phyloP scores from a whole-genome alignment of 1,140 invertebrate genomes.

The Brevipalpus yothersi region DNA sequence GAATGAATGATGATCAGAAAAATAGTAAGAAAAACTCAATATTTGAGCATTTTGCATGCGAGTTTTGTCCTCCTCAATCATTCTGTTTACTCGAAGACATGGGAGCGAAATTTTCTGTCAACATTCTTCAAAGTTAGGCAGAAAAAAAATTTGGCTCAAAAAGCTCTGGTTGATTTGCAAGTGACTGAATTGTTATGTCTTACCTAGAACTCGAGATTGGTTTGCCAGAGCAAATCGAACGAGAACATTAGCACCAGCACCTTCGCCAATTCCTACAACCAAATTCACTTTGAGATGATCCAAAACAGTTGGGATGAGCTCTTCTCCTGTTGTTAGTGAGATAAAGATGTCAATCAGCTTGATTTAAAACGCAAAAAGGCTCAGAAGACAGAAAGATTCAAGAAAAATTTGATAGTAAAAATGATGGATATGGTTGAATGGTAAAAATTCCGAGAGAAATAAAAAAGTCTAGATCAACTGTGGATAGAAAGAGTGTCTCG shows the following conservation, averaged over 20 bases:
- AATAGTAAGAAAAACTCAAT: no score
- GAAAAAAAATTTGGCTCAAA: no score
- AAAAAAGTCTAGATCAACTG: no score
- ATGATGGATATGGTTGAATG: no score
- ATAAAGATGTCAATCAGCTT: constrained; percentile 22
- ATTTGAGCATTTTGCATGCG: no score
- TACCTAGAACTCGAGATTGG: constrained; percentile 34
- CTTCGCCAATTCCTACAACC: constrained; percentile 16
- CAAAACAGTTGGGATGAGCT: constrained; percentile 32
- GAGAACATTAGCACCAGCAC: constrained; percentile 16
- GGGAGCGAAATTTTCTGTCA: no score
- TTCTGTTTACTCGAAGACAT: no score
- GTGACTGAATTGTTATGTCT: background rate
- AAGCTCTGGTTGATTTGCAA: background rate
- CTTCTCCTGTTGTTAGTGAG: constrained; percentile 32
- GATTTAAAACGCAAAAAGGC: background rate
- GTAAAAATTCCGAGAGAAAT: no score
- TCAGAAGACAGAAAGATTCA: background rate
- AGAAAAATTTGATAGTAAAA: background rate
- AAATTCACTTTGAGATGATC: constrained; percentile 11
- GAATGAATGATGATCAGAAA: no score
- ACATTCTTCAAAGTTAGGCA: no score
- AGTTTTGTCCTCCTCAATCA: no score
- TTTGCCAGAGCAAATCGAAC: constrained; percentile 30
- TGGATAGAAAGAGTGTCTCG: no score